Evolutionary conservation across 92 coral and sea anemone species (phyloP), one percentile per base, ranked within the genome.

Genomic region (Desmophyllum pertusum): DNA sequence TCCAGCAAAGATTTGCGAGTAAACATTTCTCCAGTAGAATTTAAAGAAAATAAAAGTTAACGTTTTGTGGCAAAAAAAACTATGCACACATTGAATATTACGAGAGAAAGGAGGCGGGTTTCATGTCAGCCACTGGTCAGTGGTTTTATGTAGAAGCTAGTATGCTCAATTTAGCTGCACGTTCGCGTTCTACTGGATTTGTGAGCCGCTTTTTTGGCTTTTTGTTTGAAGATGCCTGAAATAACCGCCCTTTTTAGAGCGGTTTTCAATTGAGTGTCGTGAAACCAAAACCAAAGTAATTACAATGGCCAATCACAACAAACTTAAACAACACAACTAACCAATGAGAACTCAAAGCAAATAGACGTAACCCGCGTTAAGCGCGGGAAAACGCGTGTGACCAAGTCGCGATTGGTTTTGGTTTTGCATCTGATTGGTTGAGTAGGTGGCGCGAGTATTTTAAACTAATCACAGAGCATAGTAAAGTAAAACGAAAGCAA

Each of bases 141-240:
- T 63, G 65, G 75, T 83, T 83, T 83, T 73, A 57, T 73, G 80
- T 71, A 69, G 61, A 83, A 76, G 65, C 52, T 76, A 63, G 48
- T n/a, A n/a, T n/a, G 74, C 76, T 81, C 77, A 81, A 81, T 15
- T 81, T 81, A 81, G 86, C 80, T 57, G 80, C 66, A 68, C 72
- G 66, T 83, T 31, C 10, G 30, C 37, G 78, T 73, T 73, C 63
- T 73, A 46, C 31, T 46, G 51, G 14, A 71, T 70, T 78, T 45
- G 78, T 70, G 79, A 82, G 76, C 76, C 45, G 36, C 43, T 43
- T 36, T 73, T 42, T 73, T 43, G 77, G 68, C 69, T 81, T 75
- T 75, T 61, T 43, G 79, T 75, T 75, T 75, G 79, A 75, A 81
- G 77, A 81, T 81, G 85, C 48, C 85, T 81, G 69, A 81, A 81